Evolutionary conservation across 2,113 vertebrate species (phyloP).

Genomic region (Meriones unguiculatus): DNA sequence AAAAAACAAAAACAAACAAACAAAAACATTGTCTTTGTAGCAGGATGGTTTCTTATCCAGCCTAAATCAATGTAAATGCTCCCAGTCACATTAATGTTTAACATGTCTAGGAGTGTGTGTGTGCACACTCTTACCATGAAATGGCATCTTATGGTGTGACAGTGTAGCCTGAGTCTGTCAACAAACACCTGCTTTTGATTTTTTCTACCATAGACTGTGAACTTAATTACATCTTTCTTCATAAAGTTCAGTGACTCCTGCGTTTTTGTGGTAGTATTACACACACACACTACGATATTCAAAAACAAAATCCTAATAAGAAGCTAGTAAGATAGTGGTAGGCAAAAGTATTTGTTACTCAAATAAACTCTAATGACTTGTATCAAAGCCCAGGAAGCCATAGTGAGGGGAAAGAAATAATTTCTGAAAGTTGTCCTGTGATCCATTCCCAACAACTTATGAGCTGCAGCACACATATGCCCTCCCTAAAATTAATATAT

Average conservation of each 20-base stretch:
- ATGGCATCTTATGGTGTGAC: too few relatives aligned
- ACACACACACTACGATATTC: not conserved
- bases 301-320: not conserved
- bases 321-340: not conserved
- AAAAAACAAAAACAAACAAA: too few relatives aligned
- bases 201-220: not conserved
- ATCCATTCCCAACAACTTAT: not conserved
- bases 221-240: not conserved
- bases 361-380: not conserved
- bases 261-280: too few relatives aligned
- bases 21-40: not conserved
- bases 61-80: not conserved
- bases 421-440: not conserved
- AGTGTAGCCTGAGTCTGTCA: not conserved
- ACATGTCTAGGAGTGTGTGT: not conserved
- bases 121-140: not conserved
- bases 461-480: not conserved
- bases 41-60: not conserved
- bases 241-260: not conserved
- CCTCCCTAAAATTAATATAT: too few relatives aligned
- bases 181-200: not conserved
- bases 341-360: not conserved
- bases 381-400: not conserved
- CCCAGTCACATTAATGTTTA: not conserved
- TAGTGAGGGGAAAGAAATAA: not conserved